phyloP scores from a whole-genome alignment of 2,113 vertebrate genomes.

The Ochotona curzoniae region DNA sequence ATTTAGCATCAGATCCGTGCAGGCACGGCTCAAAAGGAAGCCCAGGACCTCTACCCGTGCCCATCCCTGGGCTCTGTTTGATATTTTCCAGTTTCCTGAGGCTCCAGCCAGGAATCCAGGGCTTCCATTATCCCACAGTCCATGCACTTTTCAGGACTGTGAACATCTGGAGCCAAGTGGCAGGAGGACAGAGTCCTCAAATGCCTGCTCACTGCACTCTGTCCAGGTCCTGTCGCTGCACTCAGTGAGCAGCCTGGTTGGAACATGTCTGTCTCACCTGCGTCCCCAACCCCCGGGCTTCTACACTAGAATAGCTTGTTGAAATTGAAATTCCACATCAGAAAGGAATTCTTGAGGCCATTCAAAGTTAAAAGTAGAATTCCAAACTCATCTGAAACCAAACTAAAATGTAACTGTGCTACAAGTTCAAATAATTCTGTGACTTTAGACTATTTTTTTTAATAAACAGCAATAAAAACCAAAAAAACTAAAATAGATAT shows the following conservation, averaged over 20 bases:
- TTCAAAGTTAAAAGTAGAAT: background rate
- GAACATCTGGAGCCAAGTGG: background rate
- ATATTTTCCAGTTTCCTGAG: background rate
- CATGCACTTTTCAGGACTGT: background rate
- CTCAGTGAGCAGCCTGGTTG: background rate
- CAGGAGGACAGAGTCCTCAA: background rate
- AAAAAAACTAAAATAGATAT: background rate
- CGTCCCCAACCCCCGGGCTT: background rate
- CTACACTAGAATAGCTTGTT: background rate
- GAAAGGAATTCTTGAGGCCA: constrained; percentile 30
- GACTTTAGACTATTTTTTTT: background rate
- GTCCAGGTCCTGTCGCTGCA: background rate
- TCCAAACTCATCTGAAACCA: constrained; percentile 5
- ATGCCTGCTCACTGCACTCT: background rate
- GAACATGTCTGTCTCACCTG: background rate
- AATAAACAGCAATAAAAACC: too few species aligned
- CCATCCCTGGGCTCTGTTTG: background rate
- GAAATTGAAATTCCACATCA: background rate
- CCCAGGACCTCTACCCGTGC: background rate
- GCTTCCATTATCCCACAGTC: background rate
- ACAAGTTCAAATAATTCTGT: constrained; percentile 17
- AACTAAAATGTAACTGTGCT: constrained; percentile 56
- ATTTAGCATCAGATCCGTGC: background rate
- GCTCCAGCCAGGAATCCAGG: background rate
- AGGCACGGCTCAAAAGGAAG: background rate